Evolutionary conservation across 2,888 invertebrate genomes (phyloP), one percentile per base, ranked within the genome.

Genomic region (Dicyrtoma fusca): DNA sequence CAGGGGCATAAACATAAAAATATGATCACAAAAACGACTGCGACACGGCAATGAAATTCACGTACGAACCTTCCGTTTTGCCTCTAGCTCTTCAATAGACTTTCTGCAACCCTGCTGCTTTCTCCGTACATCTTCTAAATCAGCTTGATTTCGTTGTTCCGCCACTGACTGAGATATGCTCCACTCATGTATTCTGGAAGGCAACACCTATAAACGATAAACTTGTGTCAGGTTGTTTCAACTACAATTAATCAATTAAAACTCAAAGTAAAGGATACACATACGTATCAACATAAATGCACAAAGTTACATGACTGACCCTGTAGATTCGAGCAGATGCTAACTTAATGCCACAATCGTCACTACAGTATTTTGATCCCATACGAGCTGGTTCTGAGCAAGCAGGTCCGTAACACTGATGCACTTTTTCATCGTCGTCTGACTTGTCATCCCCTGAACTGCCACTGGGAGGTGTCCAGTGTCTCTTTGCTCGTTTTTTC

Each of bases 141-240:
- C 81, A 70, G 83, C 82, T 88, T 84, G 83, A 81, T 90, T 96
- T 81, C 89, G 89, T 81, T 92, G 92, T 82, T 97, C 97, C 0
- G 96, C 95, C 19, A 89, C 87, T 82, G 94, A 95, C 0, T 92
- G 88, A 1, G 92, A 91, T 21, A 94, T 85, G 21, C 93, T 91
- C 96, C 97, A 97, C 83, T 97, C 95, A 82, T 95, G 95, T 72
- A 97, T 90, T 11, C 97, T 88, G 81, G 92, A 91, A 0, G 95
- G 95, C 14, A 95, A 83, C n/a, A 94, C 90, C 87, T 91, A 83
- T 0, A 75, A 72, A 70, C 69, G 75, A 65, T n/a, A 65, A 19
- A 8, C 49, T 49, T 34, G 42, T 63, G n/a, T n/a, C n/a, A n/a
- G n/a, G n/a, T 57, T 53, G 26, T 51, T 51, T 19, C 55, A 21